Evolutionary conservation across 2,113 vertebrate genomes (phyloP).

Genomic region (Cochlearius cochlearius): DNA sequence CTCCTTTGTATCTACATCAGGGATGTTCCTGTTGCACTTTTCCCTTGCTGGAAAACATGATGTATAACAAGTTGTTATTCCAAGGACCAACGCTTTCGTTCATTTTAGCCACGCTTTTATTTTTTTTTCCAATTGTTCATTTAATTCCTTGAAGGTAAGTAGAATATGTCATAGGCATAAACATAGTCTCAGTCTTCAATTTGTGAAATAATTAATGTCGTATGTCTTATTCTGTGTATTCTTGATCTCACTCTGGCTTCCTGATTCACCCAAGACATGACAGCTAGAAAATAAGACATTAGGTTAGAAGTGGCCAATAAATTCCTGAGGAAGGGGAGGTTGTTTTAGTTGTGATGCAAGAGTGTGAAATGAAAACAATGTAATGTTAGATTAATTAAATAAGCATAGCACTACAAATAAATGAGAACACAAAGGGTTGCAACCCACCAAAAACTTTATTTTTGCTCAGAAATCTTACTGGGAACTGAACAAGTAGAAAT

Average conservation of each 20-base stretch:
- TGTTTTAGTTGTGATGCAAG: background rate
- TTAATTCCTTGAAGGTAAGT: background rate
- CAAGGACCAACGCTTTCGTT: background rate
- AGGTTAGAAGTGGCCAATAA: background rate
- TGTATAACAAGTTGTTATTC: background rate
- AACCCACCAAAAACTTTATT: background rate
- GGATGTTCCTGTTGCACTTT: background rate
- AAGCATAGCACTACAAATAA: background rate
- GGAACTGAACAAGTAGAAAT: background rate
- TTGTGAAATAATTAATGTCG: background rate
- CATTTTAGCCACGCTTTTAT: background rate
- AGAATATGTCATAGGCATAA: background rate
- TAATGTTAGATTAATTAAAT: background rate
- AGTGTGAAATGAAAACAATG: background rate
- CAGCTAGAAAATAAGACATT: background rate
- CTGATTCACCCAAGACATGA: accelerated
- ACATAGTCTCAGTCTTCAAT: background rate
- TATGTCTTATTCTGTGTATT: background rate
- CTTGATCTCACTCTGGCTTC: background rate
- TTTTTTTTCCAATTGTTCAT: background rate
- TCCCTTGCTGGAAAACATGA: background rate
- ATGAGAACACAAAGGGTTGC: background rate
- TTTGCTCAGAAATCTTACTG: background rate
- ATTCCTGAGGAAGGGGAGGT: background rate
- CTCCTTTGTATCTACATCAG: background rate